Evolutionary conservation across 2,888 invertebrate species (phyloP), one percentile per base, ranked within the genome.

Genomic region (Zelleria hepariella): DNA sequence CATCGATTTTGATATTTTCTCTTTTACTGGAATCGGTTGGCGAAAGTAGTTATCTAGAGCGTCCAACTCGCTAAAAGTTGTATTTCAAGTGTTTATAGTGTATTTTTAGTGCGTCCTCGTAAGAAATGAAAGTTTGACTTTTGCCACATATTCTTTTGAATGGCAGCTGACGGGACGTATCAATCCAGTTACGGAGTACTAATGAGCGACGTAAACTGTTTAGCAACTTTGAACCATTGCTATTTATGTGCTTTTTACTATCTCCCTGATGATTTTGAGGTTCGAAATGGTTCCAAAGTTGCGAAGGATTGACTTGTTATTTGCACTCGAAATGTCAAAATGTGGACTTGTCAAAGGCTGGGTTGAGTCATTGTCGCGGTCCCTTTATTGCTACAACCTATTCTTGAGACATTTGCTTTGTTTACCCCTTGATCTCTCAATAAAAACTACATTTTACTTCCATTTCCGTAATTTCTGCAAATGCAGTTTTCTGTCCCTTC

Each of bases 141-240:
- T 86, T 89, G 89, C 89, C 89, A 89, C 89, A 89, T 89, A 89
- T 87, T 87, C 86, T 82, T 78, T 84, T 86, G 88, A 84, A 87
- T 86, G 87, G 88, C 89, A 87, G 86, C 85, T 88, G 88, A 87
- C 85, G 82, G 32, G 83, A 82, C 82, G 81, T 82, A 82, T 62
- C 78, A 26, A 75, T 83, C 75, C 81, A 79, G 75, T 82, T 80
- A 79, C 77, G 77, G 77, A 79, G 80, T 83, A 81, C 73, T 77
- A 74, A 73, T 73, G 73, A 74, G 75, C 78, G 67, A 80, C 78
- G 77, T 80, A 75, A 81, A 81, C 79, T 71, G 71, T 75, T 75
- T 75, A 71, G 65, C 64, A 65, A 72, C 65, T 72, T 48, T 26
- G 48, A 47, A 47, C 18, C n/a, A 70, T 70, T 73, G 74, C 32